These are phyloP conservation scores for Drosophila burlai DNA, from an alignment of 1,140 invertebrate genomes.

Conservation along the genomic window DNA sequence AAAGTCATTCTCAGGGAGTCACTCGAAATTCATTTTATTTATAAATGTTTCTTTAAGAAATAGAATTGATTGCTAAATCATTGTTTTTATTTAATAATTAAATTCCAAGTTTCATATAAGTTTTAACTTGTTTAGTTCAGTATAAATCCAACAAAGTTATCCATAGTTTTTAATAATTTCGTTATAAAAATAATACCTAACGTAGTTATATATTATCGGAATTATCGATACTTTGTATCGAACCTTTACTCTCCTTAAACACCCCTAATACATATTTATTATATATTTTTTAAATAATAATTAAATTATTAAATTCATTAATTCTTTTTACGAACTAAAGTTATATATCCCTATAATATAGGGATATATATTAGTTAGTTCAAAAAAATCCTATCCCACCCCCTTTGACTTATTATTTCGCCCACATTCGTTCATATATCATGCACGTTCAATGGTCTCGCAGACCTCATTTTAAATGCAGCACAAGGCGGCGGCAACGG, in stretches of 20 bases:
- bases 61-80: background rate
- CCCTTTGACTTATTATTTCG: background rate
- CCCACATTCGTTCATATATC: slow-evolving; percentile 5
- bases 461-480: slow-evolving; percentile 57
- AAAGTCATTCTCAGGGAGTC: background rate
- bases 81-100: too few relatives aligned
- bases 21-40: background rate
- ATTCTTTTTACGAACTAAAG: too few relatives aligned
- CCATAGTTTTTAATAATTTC: too few relatives aligned
- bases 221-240: too few relatives aligned
- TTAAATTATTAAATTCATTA: background rate
- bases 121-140: too few relatives aligned
- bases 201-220: too few relatives aligned
- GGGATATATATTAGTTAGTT: background rate
- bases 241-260: too few relatives aligned
- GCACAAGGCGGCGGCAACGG: slow-evolving; percentile 17
- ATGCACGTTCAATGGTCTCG: slow-evolving; percentile 21
- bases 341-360: background rate
- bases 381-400: background rate
- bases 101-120: too few relatives aligned
- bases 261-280: too few relatives aligned
- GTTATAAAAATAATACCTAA: too few relatives aligned
- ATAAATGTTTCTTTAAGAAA: background rate
- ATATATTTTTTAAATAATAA: too few relatives aligned
- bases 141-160: too few relatives aligned